Evolutionary conservation across 2,113 vertebrate species (phyloP), one percentile per base, ranked within the genome.

Genomic region (Hyla sarda): DNA sequence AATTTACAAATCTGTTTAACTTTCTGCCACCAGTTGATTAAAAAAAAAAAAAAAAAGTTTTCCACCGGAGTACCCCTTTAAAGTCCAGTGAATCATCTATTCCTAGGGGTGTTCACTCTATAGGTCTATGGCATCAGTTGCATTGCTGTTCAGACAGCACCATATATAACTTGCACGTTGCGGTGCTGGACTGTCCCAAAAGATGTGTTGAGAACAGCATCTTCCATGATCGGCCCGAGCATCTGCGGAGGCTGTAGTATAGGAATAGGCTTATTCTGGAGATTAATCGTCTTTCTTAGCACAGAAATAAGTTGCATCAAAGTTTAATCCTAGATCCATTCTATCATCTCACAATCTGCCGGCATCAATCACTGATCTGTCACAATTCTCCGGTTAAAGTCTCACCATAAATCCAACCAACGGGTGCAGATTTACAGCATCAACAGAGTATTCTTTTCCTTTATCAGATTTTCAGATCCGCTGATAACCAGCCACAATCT

Each of bases 261-360:
- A 11, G n/a, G n/a, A 62, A 25, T 28, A 12, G 25, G n/a, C 9
- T 62, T 62, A 25, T n/a, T 62, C n/a, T 0, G 58, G n/a, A 12
- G 28, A 67, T 67, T 67, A 67, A 67, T 67, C 62, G 16, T 67
- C 28, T 67, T 16, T 67, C 28, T 67, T 16, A 67, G 28, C 23
- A 58, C 56, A n/a, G 10, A 58, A 58, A 21, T n/a, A 58, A 58
- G 56, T 58, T 58, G 4, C 62, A 32, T 67, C 62, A 67, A 67
- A 32, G 28, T 67, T 67, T 67, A 67, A 67, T 67, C 62, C 62
- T 32, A 32, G 62, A 67, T 67, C 62, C 62, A 67, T 67, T 32
- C 62, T 67, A 13, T 67, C 62, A 32, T 65, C 62, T 12, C 62
- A 67, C 62, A 67, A 67, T 67, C 62, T 67, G 62, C 2, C 62